Conservation (phyloP, 2,888 invertebrate genomes). For the Ormyrus nitidulus region DNA sequence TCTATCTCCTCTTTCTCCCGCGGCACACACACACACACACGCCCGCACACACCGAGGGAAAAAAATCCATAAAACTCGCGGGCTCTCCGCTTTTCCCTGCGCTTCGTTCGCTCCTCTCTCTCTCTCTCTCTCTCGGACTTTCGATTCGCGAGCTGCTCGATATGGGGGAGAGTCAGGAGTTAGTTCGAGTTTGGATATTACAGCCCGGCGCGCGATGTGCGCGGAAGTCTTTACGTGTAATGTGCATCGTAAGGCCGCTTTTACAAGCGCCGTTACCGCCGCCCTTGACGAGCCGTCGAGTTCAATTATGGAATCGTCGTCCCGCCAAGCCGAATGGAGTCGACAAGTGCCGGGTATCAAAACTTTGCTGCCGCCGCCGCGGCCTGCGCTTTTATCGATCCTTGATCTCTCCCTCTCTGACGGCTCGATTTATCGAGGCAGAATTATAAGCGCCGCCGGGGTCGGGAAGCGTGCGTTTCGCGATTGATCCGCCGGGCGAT, state of each 20-base stretch:
- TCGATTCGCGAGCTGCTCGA: conserved; percentile 11
- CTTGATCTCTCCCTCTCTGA: too few relatives aligned
- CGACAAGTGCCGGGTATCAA: too few relatives aligned
- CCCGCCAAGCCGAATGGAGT: too few relatives aligned
- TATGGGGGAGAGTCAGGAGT: conserved; percentile 11
- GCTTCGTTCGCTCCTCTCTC: neutral
- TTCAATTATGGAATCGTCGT: conserved; percentile 5
- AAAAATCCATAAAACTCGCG: conserved; percentile 73
- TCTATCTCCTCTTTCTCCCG: conserved; percentile 7
- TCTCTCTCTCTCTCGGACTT: conserved; percentile 15
- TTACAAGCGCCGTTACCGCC: conserved; percentile 1
- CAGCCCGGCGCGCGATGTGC: neutral
- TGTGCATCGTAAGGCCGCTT: conserved; percentile 22
- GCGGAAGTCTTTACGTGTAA: conserved; percentile 18
- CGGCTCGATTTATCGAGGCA: neutral
- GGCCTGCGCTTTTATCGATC: too few relatives aligned
- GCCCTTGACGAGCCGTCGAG: conserved; percentile 4
- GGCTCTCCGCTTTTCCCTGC: neutral
- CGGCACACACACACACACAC: conserved; percentile 3
- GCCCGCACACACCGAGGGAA: conserved; percentile 66
- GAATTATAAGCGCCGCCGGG: neutral
- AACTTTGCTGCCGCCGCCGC: too few relatives aligned
- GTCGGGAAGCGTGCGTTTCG: too few relatives aligned
- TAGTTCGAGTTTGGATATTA: neutral
- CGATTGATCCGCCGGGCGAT: too few relatives aligned